Conservation (phyloP, 2,888 invertebrate genomes). For the Ferrisia virgata region DNA sequence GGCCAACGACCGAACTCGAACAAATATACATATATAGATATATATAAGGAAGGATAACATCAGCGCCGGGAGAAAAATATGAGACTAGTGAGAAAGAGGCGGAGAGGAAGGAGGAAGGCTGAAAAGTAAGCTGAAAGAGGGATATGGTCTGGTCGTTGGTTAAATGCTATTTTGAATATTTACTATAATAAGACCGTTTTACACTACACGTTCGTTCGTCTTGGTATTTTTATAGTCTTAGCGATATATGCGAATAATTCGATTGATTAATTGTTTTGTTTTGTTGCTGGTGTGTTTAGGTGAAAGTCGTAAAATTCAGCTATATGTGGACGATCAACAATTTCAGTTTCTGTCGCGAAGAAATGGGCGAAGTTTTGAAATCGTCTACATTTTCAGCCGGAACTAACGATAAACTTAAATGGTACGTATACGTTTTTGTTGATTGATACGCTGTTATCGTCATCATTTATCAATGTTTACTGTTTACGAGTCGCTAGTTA, state of each 20-base stretch:
- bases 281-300: no score
- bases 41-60: no score
- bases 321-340: constrained; percentile 99
- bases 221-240: constrained; percentile 29
- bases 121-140: neutral
- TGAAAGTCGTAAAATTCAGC: constrained; percentile 99
- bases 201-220: neutral
- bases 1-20: neutral
- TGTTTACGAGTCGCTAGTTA: constrained; percentile 34
- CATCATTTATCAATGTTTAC: neutral
- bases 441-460: neutral
- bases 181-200: neutral
- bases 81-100: neutral
- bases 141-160: neutral
- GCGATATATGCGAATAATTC: constrained; percentile 40
- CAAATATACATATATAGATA: neutral
- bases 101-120: neutral
- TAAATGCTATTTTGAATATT: no score
- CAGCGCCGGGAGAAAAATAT: no score
- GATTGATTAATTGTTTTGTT: constrained; percentile 48
- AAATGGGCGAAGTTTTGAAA: constrained; percentile 99
- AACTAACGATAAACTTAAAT: constrained; percentile 99
- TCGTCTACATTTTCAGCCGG: constrained; percentile 99
- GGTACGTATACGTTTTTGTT: constrained; percentile 61
- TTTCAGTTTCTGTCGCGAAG: constrained; percentile 99